Evolutionary conservation across 2,113 vertebrate genomes (phyloP).

Genomic region (Eolophus roseicapilla): DNA sequence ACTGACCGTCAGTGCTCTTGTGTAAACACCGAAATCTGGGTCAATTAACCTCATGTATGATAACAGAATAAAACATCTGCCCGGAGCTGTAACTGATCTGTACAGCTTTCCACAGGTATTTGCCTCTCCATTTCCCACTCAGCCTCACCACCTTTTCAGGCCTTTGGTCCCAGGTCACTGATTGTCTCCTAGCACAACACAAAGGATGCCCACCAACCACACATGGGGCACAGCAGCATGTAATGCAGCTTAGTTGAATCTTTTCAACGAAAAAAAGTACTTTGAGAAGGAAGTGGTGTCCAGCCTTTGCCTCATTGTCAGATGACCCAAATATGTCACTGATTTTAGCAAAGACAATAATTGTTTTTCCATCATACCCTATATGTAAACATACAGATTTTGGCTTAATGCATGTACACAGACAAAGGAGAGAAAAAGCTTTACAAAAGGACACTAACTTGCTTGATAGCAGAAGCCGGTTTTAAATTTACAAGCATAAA

Average conservation of each 20-base stretch:
- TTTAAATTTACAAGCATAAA: neutral
- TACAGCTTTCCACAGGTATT: neutral
- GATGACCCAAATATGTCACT: neutral
- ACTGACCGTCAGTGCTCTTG: rapidly evolving
- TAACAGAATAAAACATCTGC: neutral
- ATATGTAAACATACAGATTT: neutral
- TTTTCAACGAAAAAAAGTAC: neutral
- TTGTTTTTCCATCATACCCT: neutral
- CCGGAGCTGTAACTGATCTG: neutral
- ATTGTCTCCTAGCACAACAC: neutral
- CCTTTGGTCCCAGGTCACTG: neutral
- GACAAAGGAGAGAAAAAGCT: neutral
- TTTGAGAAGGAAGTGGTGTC: neutral
- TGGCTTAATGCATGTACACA: neutral
- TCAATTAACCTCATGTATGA: neutral
- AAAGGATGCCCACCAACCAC: neutral
- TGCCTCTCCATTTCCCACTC: neutral
- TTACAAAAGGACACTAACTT: neutral
- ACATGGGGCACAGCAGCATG: neutral
- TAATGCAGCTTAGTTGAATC: neutral
- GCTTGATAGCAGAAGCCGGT: neutral
- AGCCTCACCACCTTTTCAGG: neutral
- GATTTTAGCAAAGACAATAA: neutral
- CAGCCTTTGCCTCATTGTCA: neutral
- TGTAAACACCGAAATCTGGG: neutral